Conservation (phyloP, 2,888 invertebrate species). For the Malthinus seriepunctatus region DNA sequence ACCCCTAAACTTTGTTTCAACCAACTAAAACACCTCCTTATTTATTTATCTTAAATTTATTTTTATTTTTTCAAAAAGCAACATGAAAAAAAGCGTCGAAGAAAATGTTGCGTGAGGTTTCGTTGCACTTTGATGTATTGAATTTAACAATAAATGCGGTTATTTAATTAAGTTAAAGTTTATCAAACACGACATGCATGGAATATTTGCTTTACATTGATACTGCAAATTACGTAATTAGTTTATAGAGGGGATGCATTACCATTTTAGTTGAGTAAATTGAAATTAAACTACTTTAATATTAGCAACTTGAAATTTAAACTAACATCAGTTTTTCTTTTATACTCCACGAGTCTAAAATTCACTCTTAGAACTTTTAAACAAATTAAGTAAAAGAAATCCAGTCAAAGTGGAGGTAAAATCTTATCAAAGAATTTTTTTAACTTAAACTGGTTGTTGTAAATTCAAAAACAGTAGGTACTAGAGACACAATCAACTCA, state of each 20-base stretch:
- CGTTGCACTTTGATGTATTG: constrained; percentile 7
- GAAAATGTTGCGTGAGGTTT: constrained; percentile 10
- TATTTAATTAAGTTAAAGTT: constrained; percentile 32
- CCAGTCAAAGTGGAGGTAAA: too few relatives aligned
- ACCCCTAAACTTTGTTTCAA: constrained; percentile 35
- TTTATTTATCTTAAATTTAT: constrained; percentile 53
- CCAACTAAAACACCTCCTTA: constrained; percentile 46
- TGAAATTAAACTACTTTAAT: constrained; percentile 30
- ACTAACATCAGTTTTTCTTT: background rate
- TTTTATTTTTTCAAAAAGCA: constrained; percentile 31
- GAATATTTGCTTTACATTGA: constrained; percentile 36
- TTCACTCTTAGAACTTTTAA: too few relatives aligned
- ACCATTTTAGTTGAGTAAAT: constrained; percentile 32
- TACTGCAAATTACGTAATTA: constrained; percentile 44
- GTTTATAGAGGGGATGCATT: constrained; percentile 36
- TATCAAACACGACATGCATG: constrained; percentile 30
- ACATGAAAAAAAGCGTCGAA: background rate
- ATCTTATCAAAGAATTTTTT: too few relatives aligned
- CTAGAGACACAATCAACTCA: too few relatives aligned
- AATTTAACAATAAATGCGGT: background rate
- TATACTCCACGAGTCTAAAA: background rate
- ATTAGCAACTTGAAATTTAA: constrained; percentile 35
- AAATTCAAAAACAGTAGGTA: too few relatives aligned
- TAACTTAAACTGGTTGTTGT: too few relatives aligned
- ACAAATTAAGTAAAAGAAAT: too few relatives aligned